Evolutionary conservation across 2,888 invertebrate species (phyloP).

Genomic region (Bellardia pandia): DNA sequence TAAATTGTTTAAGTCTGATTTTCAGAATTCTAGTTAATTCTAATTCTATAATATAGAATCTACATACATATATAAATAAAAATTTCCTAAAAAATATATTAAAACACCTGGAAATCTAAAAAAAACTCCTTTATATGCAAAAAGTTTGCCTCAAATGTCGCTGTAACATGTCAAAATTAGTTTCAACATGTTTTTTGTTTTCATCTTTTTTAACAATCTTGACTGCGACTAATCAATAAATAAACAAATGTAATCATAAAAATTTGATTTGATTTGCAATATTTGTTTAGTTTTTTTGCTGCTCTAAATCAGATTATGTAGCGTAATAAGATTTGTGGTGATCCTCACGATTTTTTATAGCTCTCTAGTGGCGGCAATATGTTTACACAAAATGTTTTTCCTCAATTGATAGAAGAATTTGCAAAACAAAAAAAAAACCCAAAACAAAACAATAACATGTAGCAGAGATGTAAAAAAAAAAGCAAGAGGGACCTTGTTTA

Average conservation of each 20-base stretch:
- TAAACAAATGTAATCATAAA: slow-evolving; percentile 62
- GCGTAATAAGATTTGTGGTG: slow-evolving; percentile 56
- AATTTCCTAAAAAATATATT: no score
- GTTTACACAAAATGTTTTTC: slow-evolving; percentile 43
- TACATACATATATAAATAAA: no score
- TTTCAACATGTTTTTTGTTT: background rate
- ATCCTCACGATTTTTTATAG: slow-evolving; percentile 65
- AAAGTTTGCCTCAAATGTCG: background rate
- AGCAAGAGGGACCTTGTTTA: background rate
- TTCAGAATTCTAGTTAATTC: no score
- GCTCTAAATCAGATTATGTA: slow-evolving; percentile 56
- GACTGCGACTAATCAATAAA: slow-evolving; percentile 57
- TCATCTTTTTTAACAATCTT: slow-evolving; percentile 29
- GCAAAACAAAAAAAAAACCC: background rate
- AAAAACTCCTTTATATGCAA: no score
- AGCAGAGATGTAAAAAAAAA: background rate
- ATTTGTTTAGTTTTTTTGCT: slow-evolving; percentile 26
- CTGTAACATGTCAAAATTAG: background rate
- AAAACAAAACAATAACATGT: background rate
- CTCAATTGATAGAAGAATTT: slow-evolving; percentile 24
- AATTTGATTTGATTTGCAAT: slow-evolving; percentile 59
- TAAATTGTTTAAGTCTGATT: no score
- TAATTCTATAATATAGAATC: no score
- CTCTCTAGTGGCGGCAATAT: slow-evolving; percentile 67
- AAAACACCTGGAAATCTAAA: no score